Conservation (phyloP, 2,113 vertebrate genomes). For the Pterocles orientalis region DNA sequence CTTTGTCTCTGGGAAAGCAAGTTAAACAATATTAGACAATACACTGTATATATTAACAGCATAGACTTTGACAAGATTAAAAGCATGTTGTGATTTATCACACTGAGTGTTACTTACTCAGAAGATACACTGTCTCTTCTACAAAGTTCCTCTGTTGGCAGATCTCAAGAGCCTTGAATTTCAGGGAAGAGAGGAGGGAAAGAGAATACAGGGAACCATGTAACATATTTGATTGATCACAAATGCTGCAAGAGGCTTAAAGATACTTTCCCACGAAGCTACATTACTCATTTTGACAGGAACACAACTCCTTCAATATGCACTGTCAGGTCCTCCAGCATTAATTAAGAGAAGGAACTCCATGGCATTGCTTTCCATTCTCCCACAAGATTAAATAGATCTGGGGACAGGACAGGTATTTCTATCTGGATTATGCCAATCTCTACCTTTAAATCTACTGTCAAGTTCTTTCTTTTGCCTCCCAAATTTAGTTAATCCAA, state of each 20-base stretch:
- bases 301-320: not conserved
- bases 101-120: conserved; percentile 85
- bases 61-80: not conserved
- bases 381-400: not conserved
- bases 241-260: not conserved
- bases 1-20: not conserved
- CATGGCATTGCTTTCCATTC: not conserved
- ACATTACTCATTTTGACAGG: not conserved
- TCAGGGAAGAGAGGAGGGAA: not conserved
- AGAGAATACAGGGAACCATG: not conserved
- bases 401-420: not conserved
- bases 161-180: conserved; percentile 92
- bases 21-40: not conserved
- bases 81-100: not conserved
- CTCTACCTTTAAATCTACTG: not conserved
- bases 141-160: conserved; percentile 98
- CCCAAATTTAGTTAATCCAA: not conserved
- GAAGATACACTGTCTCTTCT: conserved; percentile 95
- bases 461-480: not conserved
- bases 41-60: not conserved
- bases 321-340: not conserved
- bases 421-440: not conserved
- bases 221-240: not conserved
- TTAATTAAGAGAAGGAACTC: not conserved
- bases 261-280: not conserved